phyloP scores from a whole-genome alignment of 1,140 invertebrate genomes.

The Metopolophium dirhodum region DNA sequence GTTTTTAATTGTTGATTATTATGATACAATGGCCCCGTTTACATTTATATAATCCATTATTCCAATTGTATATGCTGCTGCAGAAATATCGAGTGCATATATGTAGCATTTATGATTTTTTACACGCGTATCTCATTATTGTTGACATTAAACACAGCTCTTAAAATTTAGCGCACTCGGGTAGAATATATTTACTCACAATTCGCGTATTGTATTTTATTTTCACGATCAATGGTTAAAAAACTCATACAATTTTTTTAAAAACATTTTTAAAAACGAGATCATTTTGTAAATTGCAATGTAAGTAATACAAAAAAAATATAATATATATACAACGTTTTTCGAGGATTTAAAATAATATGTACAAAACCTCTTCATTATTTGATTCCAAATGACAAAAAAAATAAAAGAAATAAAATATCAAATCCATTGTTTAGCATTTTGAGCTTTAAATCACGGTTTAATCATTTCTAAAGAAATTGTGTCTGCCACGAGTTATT shows the following conservation, averaged over 20 bases:
- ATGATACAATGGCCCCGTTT: background rate
- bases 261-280: constrained; percentile 1
- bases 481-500: background rate
- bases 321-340: background rate
- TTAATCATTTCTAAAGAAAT: constrained; percentile 2
- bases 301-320: background rate
- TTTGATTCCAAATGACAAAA: background rate
- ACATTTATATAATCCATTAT: background rate
- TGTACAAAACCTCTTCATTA: background rate
- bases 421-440: background rate
- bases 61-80: background rate
- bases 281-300: constrained; percentile 21
- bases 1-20: background rate
- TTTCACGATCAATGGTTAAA: background rate
- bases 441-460: background rate
- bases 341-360: constrained; percentile 7
- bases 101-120: background rate
- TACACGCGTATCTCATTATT: background rate
- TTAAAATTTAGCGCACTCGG: constrained; percentile 10
- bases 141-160: background rate
- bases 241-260: background rate
- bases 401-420: background rate
- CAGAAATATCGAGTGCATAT: background rate
- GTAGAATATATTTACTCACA: background rate
- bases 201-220: background rate